Percentiles rank a stretch among this genome's conserved stretches.
Evolutionary conservation across 2,888 invertebrate species (phyloP).

Genomic region (Thereva nobilitata): DNA sequence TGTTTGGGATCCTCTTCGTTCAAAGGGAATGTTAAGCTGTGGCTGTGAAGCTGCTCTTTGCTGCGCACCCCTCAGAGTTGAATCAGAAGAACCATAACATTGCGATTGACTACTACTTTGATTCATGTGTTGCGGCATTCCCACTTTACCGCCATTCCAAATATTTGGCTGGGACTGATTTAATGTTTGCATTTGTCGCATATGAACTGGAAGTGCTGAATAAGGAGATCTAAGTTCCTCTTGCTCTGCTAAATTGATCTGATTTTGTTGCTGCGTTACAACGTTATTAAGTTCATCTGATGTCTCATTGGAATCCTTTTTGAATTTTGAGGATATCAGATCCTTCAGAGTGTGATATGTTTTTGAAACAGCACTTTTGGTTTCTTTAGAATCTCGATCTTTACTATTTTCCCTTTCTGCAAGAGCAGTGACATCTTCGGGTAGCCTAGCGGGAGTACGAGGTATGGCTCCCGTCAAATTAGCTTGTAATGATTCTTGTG

Average conservation of each 20-base stretch:
- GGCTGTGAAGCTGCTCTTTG: constrained; percentile 68
- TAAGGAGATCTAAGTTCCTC: constrained; percentile 56
- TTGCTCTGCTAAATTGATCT: constrained; percentile 44
- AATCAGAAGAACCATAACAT: constrained; percentile 29
- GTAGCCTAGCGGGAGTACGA: constrained; percentile 59
- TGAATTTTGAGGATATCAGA: constrained; percentile 80
- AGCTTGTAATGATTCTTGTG: constrained; percentile 48
- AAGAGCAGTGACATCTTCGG: constrained; percentile 62
- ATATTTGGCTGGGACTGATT: constrained; percentile 45
- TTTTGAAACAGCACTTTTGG: constrained; percentile 70
- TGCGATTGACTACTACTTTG: constrained; percentile 46
- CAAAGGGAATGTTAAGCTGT: constrained; percentile 58
- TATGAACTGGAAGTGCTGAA: constrained; percentile 60
- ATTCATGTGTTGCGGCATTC: constrained; percentile 42
- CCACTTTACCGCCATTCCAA: constrained; percentile 41
- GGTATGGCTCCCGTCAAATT: constrained; percentile 47
- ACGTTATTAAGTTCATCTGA: constrained; percentile 56
- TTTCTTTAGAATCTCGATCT: constrained; percentile 60
- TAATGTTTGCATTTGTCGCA: constrained; percentile 44
- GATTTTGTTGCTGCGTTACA: constrained; percentile 44
- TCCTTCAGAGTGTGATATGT: constrained; percentile 83
- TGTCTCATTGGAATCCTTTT: constrained; percentile 63
- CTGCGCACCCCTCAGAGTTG: constrained; percentile 41
- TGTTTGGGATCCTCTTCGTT: constrained; percentile 41
- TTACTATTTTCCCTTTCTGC: constrained; percentile 65